Conservation (phyloP, 2,888 invertebrate genomes). For the Latrodectus hesperus region DNA sequence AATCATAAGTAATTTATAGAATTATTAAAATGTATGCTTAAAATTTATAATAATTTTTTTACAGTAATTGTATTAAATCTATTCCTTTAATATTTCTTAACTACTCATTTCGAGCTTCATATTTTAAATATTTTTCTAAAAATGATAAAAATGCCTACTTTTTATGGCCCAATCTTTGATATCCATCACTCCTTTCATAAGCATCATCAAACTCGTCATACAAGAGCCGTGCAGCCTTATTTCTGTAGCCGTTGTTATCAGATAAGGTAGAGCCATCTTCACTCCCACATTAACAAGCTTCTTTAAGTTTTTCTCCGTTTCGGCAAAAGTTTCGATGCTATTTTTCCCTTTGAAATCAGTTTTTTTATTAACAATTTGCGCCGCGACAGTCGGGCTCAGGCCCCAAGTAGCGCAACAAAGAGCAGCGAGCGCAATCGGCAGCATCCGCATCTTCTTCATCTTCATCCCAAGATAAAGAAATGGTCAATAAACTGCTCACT, state of each 20-base stretch:
- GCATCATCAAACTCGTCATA: conserved; percentile 29
- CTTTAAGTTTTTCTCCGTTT: conserved; percentile 54
- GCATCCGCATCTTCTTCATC: conserved; percentile 18
- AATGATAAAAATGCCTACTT: conserved; percentile 50
- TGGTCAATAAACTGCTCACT: conserved; percentile 4
- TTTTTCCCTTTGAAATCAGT: neutral
- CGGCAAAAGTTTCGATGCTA: conserved; percentile 35
- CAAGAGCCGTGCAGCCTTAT: conserved; percentile 20
- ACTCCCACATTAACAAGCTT: conserved; percentile 56
- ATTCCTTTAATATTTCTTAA: no score
- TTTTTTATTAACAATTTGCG: neutral
- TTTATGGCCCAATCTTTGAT: conserved; percentile 71
- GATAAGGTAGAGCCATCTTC: conserved; percentile 56
- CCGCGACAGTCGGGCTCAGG: neutral
- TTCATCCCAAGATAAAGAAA: neutral
- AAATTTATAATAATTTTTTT: no score
- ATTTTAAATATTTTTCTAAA: no score
- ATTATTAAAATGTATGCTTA: no score
- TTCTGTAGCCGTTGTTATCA: conserved; percentile 49
- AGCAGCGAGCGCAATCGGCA: conserved; percentile 4
- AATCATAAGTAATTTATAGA: no score
- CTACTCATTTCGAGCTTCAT: no score
- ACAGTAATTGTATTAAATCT: no score
- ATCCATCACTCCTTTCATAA: conserved; percentile 53
- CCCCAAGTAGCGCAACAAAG: neutral